A percentile compares a stretch with the other conserved stretches of the same genome.
Conservation (phyloP, 2,113 vertebrate species). For the Orientallactaga bullata region DNA sequence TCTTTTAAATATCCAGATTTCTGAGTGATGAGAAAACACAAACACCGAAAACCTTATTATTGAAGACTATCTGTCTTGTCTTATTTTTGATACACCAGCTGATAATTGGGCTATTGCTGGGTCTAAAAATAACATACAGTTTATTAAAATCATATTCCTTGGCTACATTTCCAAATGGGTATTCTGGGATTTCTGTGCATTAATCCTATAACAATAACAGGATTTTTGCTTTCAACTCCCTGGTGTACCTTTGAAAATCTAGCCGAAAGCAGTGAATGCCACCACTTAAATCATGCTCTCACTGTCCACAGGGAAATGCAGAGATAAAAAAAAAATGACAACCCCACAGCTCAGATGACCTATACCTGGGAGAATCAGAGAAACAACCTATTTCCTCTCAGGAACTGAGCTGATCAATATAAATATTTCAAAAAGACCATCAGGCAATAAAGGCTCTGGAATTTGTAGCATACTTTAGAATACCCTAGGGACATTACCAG, state of each 20-base stretch:
- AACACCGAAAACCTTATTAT: conserved; percentile 66
- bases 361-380: conserved; percentile 60
- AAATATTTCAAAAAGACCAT: conserved; percentile 70
- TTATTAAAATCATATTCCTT: conserved; percentile 84
- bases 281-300: conserved; percentile 74
- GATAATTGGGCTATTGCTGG: conserved; percentile 79
- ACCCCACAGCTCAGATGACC: conserved; percentile 57
- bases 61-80: conserved; percentile 46
- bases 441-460: conserved; percentile 39
- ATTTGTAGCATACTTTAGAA: conserved; percentile 34
- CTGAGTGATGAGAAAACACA: conserved; percentile 51
- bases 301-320: conserved; percentile 71
- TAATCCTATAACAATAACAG: conserved; percentile 85
- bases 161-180: conserved; percentile 82
- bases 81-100: conserved; percentile 61
- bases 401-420: conserved; percentile 58
- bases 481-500: conserved; percentile 1
- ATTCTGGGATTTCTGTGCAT: conserved; percentile 82
- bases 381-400: conserved; percentile 54
- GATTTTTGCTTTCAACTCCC: conserved; percentile 83
- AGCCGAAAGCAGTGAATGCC: conserved; percentile 75
- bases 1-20: conserved; percentile 60
- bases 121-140: conserved; percentile 80
- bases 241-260: conserved; percentile 81
- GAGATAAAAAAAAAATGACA: conserved; percentile 63